Conservation (phyloP, 2,888 invertebrate species). For the Spodoptera picta region DNA sequence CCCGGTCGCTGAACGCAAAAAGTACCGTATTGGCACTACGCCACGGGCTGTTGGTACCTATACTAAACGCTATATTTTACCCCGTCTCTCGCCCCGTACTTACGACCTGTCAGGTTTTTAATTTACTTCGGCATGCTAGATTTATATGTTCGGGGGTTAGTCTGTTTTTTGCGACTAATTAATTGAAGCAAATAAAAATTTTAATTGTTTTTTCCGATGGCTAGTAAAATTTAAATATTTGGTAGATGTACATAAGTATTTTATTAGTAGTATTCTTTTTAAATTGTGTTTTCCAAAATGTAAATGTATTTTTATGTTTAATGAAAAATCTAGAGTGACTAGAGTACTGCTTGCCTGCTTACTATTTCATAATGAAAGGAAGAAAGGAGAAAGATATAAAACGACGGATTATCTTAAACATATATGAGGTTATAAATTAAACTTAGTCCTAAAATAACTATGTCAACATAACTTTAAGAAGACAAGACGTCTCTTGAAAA, state of each 20-base stretch:
- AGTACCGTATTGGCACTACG: conserved; percentile 52
- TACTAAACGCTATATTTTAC: conserved; percentile 61
- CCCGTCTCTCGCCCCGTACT: conserved; percentile 32
- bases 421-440: too few species aligned
- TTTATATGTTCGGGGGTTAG: conserved; percentile 54
- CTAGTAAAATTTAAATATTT: background rate
- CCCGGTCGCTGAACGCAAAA: conserved; percentile 52
- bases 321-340: too few species aligned
- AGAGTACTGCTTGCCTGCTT: too few species aligned
- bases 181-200: conserved; percentile 17
- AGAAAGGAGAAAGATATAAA: too few species aligned
- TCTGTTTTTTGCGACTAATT: conserved; percentile 5
- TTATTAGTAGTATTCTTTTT: too few species aligned
- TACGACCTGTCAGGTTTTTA: conserved; percentile 59
- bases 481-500: conserved; percentile 46
- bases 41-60: conserved; percentile 58
- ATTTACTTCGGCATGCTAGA: conserved; percentile 59
- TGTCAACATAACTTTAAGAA: conserved; percentile 11
- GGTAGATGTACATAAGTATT: too few species aligned
- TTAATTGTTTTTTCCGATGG: background rate
- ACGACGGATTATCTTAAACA: too few species aligned
- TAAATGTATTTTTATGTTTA: too few species aligned
- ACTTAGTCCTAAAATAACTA: too few species aligned
- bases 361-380: too few species aligned
- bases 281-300: too few species aligned